phyloP scores from a whole-genome alignment of 1,140 invertebrate genomes.

The Pachypeltis micranthus region DNA sequence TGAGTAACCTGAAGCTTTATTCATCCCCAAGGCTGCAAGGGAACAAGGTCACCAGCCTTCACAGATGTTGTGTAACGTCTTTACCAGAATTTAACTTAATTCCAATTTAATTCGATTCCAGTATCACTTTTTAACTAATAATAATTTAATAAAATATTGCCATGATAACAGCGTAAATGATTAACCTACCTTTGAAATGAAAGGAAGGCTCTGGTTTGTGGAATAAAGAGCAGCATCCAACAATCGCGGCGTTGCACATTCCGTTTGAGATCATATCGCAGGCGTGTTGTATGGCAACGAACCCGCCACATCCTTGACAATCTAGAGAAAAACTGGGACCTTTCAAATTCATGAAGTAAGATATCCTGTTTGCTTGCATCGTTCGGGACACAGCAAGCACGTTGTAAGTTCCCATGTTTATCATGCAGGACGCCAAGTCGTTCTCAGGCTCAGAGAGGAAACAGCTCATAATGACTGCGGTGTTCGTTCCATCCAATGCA shows the following conservation, averaged over 20 bases:
- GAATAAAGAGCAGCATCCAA: constrained; percentile 49
- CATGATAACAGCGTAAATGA: too few relatives aligned
- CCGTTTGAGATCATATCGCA: constrained; percentile 47
- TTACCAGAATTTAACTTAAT: too few relatives aligned
- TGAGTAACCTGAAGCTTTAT: too few relatives aligned
- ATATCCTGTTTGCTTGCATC: constrained; percentile 50
- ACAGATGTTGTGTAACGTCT: too few relatives aligned
- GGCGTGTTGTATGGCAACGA: constrained; percentile 52
- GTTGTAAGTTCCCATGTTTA: constrained; percentile 35
- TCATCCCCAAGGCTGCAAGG: too few relatives aligned
- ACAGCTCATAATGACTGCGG: constrained; percentile 43
- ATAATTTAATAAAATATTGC: too few relatives aligned
- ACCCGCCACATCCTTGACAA: constrained; percentile 55
- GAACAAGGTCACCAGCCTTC: too few relatives aligned
- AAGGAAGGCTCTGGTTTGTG: constrained; percentile 51
- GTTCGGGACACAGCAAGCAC: constrained; percentile 51
- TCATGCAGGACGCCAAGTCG: neutral
- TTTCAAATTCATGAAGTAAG: neutral
- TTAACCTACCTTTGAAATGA: constrained; percentile 45
- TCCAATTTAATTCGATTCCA: too few relatives aligned
- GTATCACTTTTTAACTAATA: too few relatives aligned
- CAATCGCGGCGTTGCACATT: constrained; percentile 54
- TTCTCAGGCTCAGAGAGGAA: constrained; percentile 23
- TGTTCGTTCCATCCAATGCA: constrained; percentile 39
- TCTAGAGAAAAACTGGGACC: constrained; percentile 57